These are phyloP conservation scores for Theretra japonica DNA, from an alignment of 2,888 invertebrate genomes.

Conservation along the genomic window DNA sequence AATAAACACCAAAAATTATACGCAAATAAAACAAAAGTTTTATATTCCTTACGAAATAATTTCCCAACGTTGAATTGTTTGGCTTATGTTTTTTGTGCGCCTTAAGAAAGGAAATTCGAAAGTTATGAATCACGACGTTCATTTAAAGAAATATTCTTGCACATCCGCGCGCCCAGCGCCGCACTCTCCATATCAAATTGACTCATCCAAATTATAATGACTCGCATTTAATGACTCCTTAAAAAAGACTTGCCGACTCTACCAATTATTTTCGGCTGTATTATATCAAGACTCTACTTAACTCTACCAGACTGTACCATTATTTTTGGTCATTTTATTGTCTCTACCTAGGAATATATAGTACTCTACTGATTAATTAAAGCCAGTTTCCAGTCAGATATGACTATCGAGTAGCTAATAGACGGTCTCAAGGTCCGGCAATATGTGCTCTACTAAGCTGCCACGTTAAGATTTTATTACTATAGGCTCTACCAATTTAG, in stretches of 20 bases:
- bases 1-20: not conserved
- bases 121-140: constrained; percentile 15
- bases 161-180: not conserved
- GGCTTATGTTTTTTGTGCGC: not conserved
- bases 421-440: not conserved
- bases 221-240: not conserved
- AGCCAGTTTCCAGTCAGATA: not conserved
- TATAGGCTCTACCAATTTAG: constrained; percentile 1
- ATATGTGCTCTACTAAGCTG: not conserved
- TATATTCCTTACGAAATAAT: not conserved
- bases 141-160: constrained; percentile 17
- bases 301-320: not conserved
- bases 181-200: constrained; percentile 8
- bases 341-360: not conserved
- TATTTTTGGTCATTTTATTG: not conserved
- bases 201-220: constrained; percentile 19
- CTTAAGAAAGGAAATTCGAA: constrained; percentile 23
- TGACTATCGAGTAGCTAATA: not conserved
- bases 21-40: not conserved
- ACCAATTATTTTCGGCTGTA: not conserved
- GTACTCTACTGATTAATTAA: constrained; percentile 4
- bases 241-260: not conserved
- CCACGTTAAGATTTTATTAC: not conserved
- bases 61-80: constrained; percentile 4
- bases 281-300: not conserved